These are phyloP conservation scores for Danio tinwini DNA, from an alignment of 2,797 vertebrate species.

Conservation along the genomic window DNA sequence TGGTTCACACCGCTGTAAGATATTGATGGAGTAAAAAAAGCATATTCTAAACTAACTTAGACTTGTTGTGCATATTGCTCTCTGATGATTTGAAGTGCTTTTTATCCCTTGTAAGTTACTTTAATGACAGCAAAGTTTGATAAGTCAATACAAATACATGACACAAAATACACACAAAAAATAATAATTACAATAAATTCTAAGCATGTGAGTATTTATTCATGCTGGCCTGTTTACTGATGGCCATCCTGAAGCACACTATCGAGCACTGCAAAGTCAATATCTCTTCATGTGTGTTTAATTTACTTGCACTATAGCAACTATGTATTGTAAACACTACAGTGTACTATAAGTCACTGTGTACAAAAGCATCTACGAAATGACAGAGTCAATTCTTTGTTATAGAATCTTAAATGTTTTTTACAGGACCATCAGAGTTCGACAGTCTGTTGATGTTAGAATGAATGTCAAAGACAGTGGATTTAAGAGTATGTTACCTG, in stretches of 20 bases:
- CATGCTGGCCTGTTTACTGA: slow-evolving; percentile 21
- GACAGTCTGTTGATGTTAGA: neutral
- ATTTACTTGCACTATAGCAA: slow-evolving; percentile 35
- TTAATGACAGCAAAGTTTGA: too few species aligned
- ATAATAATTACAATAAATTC: neutral
- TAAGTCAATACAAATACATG: too few species aligned
- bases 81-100: too few species aligned
- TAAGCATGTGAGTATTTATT: slow-evolving; percentile 17
- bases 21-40: too few species aligned
- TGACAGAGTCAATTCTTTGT: neutral
- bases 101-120: too few species aligned
- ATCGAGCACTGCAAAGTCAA: slow-evolving; percentile 26
- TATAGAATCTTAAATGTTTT: slow-evolving; percentile 10
- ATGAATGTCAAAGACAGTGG: slow-evolving; percentile 4
- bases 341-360: neutral
- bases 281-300: slow-evolving; percentile 24
- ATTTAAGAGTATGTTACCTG: neutral
- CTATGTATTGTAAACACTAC: slow-evolving; percentile 5
- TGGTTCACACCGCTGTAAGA: too few species aligned
- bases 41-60: too few species aligned
- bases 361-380: slow-evolving; percentile 16
- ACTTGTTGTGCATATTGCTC: too few species aligned
- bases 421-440: neutral
- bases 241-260: neutral
- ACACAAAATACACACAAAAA: neutral